A percentile compares a stretch with the other conserved stretches of the same genome.
These are phyloP conservation scores for Phrynocephalus guinanensis DNA, from an alignment of 2,797 vertebrate species.

Conservation along the genomic window DNA sequence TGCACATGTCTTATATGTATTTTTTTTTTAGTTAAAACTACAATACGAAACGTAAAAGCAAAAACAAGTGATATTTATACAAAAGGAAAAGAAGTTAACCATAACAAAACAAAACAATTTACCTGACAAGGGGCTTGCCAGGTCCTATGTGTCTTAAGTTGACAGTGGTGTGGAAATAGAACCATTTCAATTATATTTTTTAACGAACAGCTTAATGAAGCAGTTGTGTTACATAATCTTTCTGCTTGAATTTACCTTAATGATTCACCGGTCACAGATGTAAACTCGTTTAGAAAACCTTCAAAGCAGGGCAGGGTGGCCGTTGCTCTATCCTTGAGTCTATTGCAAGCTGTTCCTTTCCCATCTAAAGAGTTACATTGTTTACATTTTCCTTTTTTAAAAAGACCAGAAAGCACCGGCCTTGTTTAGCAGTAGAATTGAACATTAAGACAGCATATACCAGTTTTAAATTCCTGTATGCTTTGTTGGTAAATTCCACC, in stretches of 20 bases:
- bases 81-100: too few relatives aligned
- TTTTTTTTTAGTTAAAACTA: too few relatives aligned
- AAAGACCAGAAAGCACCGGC: background rate
- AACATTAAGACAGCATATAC: background rate
- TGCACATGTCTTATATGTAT: too few relatives aligned
- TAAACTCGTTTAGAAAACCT: background rate
- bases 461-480: background rate
- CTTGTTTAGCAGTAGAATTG: background rate
- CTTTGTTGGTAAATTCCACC: background rate
- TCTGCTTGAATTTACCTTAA: background rate
- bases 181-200: background rate
- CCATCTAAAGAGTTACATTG: background rate
- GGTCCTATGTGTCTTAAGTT: background rate
- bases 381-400: background rate
- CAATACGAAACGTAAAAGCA: too few relatives aligned
- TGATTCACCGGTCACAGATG: background rate
- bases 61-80: too few relatives aligned
- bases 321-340: background rate
- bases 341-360: background rate
- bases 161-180: background rate
- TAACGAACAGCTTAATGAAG: background rate
- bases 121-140: too few relatives aligned
- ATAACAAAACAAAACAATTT: too few relatives aligned
- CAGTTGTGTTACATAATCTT: background rate
- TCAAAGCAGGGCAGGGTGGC: background rate